Base-by-base conservation (phyloP, 1,140 invertebrate species). In the Tachypleus tridentatus region DNA sequence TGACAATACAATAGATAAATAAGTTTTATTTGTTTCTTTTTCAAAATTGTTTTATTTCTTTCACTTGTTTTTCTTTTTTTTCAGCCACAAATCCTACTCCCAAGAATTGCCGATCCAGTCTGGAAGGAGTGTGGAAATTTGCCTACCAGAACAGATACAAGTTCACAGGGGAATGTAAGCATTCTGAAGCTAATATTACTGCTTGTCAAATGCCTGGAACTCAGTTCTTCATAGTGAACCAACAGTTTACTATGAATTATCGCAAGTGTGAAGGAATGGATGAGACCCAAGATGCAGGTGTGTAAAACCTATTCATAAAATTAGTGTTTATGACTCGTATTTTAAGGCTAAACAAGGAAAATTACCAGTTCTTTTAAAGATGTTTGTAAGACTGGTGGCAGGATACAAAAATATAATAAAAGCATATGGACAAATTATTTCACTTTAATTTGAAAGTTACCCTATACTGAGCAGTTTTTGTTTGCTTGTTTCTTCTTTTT, bases 171-270 rank as follows among this genome's bases (percentile, higher is more conserved):
- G 91, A 94, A 76, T 96, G 92, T 74, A 83, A 84, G 71, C 79
- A 92, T 76, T 86, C 86, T 1, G 89, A 94, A 76, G 91, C 89
- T 4, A 85, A 87, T 71, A 93, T 98, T 67, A 84, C 84, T 72
- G 96, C 94, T 0, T 98, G 95, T 79, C 95, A 98, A 79, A 90
- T 88, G 9, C 90, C 94, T 52, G 95, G 94, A 65, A 93, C 92
- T 9, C 89, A 96, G 76, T 96, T 95, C 77, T 84, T 95, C 56
- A 96, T 97, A 69, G 91, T 93, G 50, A 98, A 98, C 80, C 91
- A 97, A 75, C 94, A 97, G 73, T 98, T 98, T 71, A 91, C 92
- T 71, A 93, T 98, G 64, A 93, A 89, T 5, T 98, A 96, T 75
- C 87, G 87, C 66, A 85, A 86, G 74, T 98, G 95, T 77, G 77